phyloP scores from a whole-genome alignment of 2,113 vertebrate species.

The Gobiocypris rarus region DNA sequence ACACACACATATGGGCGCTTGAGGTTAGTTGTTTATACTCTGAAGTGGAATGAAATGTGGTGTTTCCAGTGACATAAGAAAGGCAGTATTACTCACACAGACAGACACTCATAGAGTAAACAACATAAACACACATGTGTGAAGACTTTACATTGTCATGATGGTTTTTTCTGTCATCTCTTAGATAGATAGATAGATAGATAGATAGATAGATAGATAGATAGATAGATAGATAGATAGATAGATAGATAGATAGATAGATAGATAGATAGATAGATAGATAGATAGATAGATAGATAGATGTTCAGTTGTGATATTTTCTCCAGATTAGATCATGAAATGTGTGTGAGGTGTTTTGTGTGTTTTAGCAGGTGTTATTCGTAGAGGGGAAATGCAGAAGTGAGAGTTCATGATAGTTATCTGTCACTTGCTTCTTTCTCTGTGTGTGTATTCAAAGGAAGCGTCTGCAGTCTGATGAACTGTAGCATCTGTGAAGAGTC shows the following conservation, averaged over 20 bases:
- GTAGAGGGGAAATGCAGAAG: conserved; percentile 46
- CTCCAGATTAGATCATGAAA: too few species aligned
- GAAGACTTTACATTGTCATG: neutral
- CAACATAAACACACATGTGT: neutral
- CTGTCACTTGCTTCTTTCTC: neutral
- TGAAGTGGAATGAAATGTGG: too few species aligned
- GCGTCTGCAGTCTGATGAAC: neutral
- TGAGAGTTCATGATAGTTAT: conserved; percentile 41
- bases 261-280: neutral
- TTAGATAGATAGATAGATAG: too few species aligned
- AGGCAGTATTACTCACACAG: neutral
- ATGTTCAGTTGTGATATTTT: too few species aligned
- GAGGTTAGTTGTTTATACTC: neutral
- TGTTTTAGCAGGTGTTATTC: conserved; percentile 31
- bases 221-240: too few species aligned
- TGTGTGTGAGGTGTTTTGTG: neutral
- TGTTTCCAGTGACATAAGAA: too few species aligned
- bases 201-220: too few species aligned
- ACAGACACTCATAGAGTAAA: neutral
- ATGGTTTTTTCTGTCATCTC: neutral
- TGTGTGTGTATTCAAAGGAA: neutral
- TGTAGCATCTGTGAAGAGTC: neutral
- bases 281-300: neutral
- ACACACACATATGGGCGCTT: neutral
- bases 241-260: neutral